Percentiles rank a stretch among this genome's conserved stretches.
Evolutionary conservation across 2,797 vertebrate genomes (phyloP).

Genomic region (Gadopsis marmoratus): DNA sequence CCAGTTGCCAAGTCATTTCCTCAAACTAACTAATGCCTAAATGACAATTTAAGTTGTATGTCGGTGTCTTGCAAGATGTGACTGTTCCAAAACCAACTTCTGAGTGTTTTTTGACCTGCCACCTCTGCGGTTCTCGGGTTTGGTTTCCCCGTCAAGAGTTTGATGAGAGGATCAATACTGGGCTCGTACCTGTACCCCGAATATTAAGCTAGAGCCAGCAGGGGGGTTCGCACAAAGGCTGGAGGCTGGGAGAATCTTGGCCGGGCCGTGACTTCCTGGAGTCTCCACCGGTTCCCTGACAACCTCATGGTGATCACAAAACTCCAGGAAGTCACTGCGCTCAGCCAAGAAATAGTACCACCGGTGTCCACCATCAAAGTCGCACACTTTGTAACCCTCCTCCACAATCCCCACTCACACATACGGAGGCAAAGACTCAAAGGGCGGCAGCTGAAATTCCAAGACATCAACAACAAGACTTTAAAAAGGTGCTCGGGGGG

Average conservation of each 20-base stretch:
- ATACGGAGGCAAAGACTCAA: too few relatives aligned
- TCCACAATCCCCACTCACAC: too few relatives aligned
- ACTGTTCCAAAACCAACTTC: background rate
- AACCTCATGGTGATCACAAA: background rate
- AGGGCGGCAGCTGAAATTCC: too few relatives aligned
- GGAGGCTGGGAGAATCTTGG: background rate
- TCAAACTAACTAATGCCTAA: background rate
- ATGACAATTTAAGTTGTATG: background rate
- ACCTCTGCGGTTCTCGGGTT: background rate
- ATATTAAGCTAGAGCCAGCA: too few relatives aligned
- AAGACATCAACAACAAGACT: too few relatives aligned
- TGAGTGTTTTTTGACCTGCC: background rate
- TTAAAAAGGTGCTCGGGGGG: too few relatives aligned
- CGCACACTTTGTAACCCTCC: background rate
- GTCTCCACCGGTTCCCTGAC: too few relatives aligned
- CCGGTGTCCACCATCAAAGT: background rate
- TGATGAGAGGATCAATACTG: too few relatives aligned
- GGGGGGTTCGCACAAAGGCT: too few relatives aligned
- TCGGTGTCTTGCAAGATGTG: background rate
- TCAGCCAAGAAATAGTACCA: background rate
- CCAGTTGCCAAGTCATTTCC: background rate
- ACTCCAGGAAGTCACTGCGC: background rate
- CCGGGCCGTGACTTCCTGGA: too few relatives aligned
- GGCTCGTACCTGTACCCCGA: too few relatives aligned
- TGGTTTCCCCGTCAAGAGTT: background rate